Evolutionary conservation across 2,888 invertebrate genomes (phyloP).

Genomic region (Eudasyphora cyanicolor): DNA sequence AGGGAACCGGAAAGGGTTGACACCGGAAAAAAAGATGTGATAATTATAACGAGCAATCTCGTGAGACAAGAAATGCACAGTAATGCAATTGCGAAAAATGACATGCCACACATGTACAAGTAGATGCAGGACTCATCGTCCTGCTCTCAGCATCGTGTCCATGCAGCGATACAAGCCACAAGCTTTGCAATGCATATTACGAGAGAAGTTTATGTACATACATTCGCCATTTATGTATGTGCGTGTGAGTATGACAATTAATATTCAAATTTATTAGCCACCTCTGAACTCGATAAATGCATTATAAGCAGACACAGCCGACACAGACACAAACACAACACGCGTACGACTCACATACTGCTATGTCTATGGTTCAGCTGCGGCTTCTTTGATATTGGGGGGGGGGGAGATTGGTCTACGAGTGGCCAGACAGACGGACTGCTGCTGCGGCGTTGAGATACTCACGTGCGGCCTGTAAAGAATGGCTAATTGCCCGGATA

Average conservation of each 20-base stretch:
- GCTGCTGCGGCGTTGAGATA: background rate
- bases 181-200: background rate
- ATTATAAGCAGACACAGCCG: slow-evolving; percentile 73
- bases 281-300: slow-evolving; percentile 78
- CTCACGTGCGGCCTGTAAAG: slow-evolving; percentile 15
- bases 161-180: background rate
- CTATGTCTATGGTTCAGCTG: background rate
- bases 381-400: too few relatives aligned
- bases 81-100: slow-evolving; percentile 49
- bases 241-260: slow-evolving; percentile 71
- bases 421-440: background rate
- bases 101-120: slow-evolving; percentile 8
- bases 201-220: background rate
- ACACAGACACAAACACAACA: background rate
- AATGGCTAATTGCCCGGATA: slow-evolving; percentile 26
- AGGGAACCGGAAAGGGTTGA: background rate
- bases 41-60: slow-evolving; percentile 60
- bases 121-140: slow-evolving; percentile 14
- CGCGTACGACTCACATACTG: background rate
- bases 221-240: background rate
- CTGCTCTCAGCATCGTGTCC: background rate
- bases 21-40: slow-evolving; percentile 21
- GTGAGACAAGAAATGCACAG: slow-evolving; percentile 39
- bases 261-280: slow-evolving; percentile 79
- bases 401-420: too few relatives aligned